Conservation (phyloP, 2,113 vertebrate genomes). For the Macaca mulatta region DNA sequence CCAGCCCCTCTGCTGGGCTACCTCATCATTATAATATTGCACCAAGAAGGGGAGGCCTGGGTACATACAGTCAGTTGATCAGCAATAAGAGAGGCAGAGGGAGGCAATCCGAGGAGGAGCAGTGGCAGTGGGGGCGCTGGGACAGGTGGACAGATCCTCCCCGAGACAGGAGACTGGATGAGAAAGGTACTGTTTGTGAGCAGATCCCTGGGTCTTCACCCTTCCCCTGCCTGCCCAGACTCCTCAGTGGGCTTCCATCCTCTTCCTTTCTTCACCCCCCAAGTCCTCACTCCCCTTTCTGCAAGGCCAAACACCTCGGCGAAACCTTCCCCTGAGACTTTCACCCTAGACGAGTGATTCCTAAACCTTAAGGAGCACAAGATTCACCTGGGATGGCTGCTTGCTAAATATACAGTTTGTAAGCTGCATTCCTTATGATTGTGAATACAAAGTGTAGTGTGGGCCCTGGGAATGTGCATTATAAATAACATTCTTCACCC, state of each 20-base stretch:
- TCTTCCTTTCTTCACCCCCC: not conserved
- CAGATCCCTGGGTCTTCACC: not conserved
- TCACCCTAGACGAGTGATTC: not conserved
- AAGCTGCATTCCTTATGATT: not conserved
- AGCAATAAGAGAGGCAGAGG: conserved; percentile 54
- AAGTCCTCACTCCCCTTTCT: not conserved
- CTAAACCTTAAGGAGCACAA: not conserved
- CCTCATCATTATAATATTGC: conserved; percentile 95
- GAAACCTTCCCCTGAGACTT: not conserved
- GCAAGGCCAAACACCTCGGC: not conserved
- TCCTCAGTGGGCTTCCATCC: not conserved
- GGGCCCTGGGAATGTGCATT: not conserved
- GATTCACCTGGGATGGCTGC: not conserved
- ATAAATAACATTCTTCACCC: not conserved
- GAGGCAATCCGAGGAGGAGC: not conserved
- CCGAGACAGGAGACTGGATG: not conserved
- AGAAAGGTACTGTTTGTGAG: not conserved
- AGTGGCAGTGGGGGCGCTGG: conserved; percentile 67
- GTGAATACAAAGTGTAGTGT: not conserved
- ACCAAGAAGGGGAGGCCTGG: conserved; percentile 89
- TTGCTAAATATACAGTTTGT: not conserved
- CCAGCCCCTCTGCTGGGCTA: conserved; percentile 86
- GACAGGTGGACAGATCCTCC: conserved; percentile 53
- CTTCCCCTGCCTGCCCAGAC: too few species aligned
- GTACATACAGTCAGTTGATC: conserved; percentile 87